Base-by-base conservation (phyloP, 2,113 vertebrate genomes). In the Gallinago paraguaiae region DNA sequence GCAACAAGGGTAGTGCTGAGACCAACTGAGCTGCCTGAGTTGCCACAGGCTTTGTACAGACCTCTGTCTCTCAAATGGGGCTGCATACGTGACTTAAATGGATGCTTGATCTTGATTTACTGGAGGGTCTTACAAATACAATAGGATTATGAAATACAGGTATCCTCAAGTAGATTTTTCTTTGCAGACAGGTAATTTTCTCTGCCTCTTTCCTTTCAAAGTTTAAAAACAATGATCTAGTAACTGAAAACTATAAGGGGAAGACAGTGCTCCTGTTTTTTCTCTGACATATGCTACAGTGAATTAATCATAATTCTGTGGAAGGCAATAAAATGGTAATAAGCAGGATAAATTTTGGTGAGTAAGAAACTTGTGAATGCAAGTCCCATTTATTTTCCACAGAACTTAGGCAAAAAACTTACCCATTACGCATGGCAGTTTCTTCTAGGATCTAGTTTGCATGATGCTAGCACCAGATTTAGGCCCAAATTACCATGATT, bases 291-390 rank as follows among this genome's bases (percentile, higher is more conserved):
- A 76, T 25, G 20, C 72, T 81, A 30, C 4, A 3, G 28, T 75
- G 64, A 95, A 88, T 92, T 96, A 90, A 57, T 79, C 86, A 63
- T 86, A 94, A 60, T 74, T 95, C 50, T 56, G 24, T 88, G 76
- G 68, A 96, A 90, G 41, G 35, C 43, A 93, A 13, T 90, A 64
- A 92, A 88, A 51, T 64, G 35, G 35, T 71, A 93, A 86, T 81
- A 88, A 96, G 24, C 51, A 75, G 5, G 1, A 76, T 91, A 91
- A 93, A 86, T 90, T 23, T 76, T 17, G 16, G 27, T 56, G 63
- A 85, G 54, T 46, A 61, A 72, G 60, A 86, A 92, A 80, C 10
- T 17, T 17, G 19, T 70, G 43, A 81, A 39, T 77, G 27, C 48
- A 86, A 84, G 45, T 68, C 43, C 17, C 31, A 53, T 93, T 84